These are phyloP conservation scores for Laterallus jamaicensis DNA, from an alignment of 2,113 vertebrate genomes.

Conservation along the genomic window DNA sequence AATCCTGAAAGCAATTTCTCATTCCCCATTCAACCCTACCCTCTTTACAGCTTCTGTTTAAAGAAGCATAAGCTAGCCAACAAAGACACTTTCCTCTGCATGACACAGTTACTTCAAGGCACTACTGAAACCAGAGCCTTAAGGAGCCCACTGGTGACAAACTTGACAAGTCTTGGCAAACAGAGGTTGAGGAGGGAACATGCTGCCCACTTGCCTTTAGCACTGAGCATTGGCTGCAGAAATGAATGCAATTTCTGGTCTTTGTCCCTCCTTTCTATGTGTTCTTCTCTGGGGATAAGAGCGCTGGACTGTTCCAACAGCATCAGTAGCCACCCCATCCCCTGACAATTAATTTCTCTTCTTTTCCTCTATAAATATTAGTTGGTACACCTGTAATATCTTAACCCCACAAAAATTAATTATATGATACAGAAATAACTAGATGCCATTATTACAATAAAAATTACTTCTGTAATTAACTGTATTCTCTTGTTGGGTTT, in stretches of 20 bases:
- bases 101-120: background rate
- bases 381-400: background rate
- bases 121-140: background rate
- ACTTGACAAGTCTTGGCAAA: background rate
- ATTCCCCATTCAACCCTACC: background rate
- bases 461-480: background rate
- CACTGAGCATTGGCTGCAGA: background rate
- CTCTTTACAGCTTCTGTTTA: background rate
- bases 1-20: background rate
- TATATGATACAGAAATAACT: background rate
- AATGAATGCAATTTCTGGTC: background rate
- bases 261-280: background rate
- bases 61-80: background rate
- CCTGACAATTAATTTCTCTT: background rate
- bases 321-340: accelerated
- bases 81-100: background rate
- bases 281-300: background rate
- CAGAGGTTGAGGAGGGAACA: background rate
- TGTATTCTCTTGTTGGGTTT: background rate
- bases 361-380: background rate
- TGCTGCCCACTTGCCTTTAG: background rate
- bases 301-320: background rate
- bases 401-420: background rate
- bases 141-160: background rate
- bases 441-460: background rate